These are phyloP conservation scores for Aphaenogaster rudis DNA, from an alignment of 1,140 invertebrate genomes.

Conservation along the genomic window DNA sequence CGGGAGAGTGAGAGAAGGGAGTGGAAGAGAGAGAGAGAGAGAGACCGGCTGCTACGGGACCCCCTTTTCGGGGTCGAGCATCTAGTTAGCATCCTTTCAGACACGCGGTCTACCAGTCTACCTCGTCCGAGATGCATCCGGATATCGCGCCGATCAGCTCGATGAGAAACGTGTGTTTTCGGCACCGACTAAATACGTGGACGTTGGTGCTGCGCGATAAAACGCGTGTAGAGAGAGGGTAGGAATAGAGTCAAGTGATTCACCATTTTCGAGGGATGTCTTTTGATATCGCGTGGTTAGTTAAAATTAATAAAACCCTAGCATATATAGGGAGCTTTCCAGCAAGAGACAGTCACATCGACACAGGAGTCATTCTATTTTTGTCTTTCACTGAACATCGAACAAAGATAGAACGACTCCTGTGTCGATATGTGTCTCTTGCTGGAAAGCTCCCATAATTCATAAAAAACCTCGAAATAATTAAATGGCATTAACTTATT, in stretches of 20 bases:
- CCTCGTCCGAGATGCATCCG: slow-evolving; percentile 63
- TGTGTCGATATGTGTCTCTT: too few species aligned
- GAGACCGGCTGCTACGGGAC: slow-evolving; percentile 37
- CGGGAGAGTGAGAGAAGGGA: not conserved
- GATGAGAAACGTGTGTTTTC: slow-evolving; percentile 69
- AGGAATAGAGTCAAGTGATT: slow-evolving; percentile 27
- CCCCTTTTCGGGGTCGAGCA: slow-evolving; percentile 78
- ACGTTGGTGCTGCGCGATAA: slow-evolving; percentile 20
- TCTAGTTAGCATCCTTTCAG: slow-evolving; percentile 81
- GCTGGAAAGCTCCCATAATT: too few species aligned
- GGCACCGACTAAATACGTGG: slow-evolving; percentile 43
- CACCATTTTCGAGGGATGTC: not conserved
- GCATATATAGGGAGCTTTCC: too few species aligned
- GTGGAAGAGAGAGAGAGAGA: slow-evolving; percentile 43
- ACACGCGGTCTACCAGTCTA: slow-evolving; percentile 79
- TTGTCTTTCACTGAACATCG: too few species aligned
- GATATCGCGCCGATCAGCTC: slow-evolving; percentile 68
- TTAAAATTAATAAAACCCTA: not conserved
- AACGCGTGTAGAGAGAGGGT: slow-evolving; percentile 1
- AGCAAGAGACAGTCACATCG: too few species aligned
- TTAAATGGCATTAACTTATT: not conserved
- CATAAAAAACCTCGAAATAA: not conserved
- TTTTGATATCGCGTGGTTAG: not conserved
- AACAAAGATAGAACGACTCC: too few species aligned
- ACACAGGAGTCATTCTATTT: too few species aligned